Base-by-base conservation (phyloP, 2,797 vertebrate genomes). In the Eurystomus glaucurus region DNA sequence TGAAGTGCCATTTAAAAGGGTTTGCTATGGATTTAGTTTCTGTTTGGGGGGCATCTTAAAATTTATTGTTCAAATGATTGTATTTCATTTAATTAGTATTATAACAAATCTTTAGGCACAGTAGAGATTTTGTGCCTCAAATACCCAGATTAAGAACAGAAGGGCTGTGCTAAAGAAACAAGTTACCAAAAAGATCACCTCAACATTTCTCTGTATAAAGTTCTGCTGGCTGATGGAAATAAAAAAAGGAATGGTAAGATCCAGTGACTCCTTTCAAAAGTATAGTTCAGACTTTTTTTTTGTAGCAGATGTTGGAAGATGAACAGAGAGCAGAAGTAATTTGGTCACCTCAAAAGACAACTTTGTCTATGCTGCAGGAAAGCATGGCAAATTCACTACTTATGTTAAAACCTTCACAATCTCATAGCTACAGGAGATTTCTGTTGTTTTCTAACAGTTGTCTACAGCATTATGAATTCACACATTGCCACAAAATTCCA, bases 141-240 rank as follows among this genome's bases (percentile, higher is more conserved):
- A 62, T 58, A 74, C 79, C n/a, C 72, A 88, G 68, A 77, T 66
- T 74, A 96, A 70, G 87, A 94, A 78, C 50, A 91, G 68, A 71
- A 93, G 35, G 31, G 52, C 71, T 85, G 48, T 77, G 45, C 68
- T 88, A 60, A 91, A 93, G 93, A 92, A 93, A 92, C 71, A 88
- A 82, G 83, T 82, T 79, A 62, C 79, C 65, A 57, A 58, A 94
- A 91, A 92, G 64, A 96, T 94, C 88, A 70, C 51, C 90, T 88
- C 85, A 70, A 85, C 79, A 64, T 52, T 85, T 82, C 57, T 57
- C n/a, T 8, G 17, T 65, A 64, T 72, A 78, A 81, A 92, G 83
- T 90, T 80, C 46, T 65, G 75, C 91, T 95, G 91, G 87, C 21
- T n/a, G 51, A 4, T 78, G 5, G 19, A 66, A 72, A 35, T 43